Evolutionary conservation across 92 coral and sea anemone genomes (phyloP).

Genomic region (Heteractis magnifica): DNA sequence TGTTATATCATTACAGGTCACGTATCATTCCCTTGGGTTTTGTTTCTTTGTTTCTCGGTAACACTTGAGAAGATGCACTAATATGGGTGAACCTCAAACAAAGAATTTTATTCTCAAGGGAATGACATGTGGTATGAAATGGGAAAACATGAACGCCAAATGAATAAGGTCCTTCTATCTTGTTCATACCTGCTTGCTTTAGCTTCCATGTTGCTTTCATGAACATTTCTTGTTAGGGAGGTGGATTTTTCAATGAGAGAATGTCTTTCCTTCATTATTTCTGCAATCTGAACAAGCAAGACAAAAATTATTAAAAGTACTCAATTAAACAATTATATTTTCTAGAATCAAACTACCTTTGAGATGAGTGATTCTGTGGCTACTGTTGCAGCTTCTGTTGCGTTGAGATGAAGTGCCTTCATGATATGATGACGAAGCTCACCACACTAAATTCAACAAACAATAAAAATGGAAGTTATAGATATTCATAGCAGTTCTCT

Average conservation of each 20-base stretch:
- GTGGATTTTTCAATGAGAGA: slow-evolving; percentile 68
- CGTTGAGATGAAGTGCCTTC: slow-evolving; percentile 59
- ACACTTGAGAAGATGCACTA: too few species aligned
- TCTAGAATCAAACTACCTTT: slow-evolving; percentile 43
- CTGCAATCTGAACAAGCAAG: slow-evolving; percentile 62
- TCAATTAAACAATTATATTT: too few species aligned
- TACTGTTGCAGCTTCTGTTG: slow-evolving; percentile 49
- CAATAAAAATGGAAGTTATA: neutral
- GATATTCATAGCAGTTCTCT: neutral
- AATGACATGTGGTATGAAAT: neutral
- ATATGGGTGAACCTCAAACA: neutral
- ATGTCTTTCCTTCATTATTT: slow-evolving; percentile 68
- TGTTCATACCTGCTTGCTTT: slow-evolving; percentile 92
- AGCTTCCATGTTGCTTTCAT: slow-evolving; percentile 92
- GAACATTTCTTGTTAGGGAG: slow-evolving; percentile 77
- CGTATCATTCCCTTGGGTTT: too few species aligned
- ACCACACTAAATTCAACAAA: slow-evolving; percentile 57
- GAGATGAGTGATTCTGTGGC: slow-evolving; percentile 67
- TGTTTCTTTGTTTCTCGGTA: too few species aligned
- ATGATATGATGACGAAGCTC: slow-evolving; percentile 71
- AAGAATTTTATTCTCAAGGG: neutral
- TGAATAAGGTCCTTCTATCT: neutral
- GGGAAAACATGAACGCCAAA: neutral
- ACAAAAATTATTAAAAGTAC: too few species aligned
- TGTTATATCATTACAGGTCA: too few species aligned